A percentile compares a stretch with the other conserved stretches of the same genome.
phyloP scores from a whole-genome alignment of 1,140 invertebrate genomes.

The Drosophila nigrodunni region DNA sequence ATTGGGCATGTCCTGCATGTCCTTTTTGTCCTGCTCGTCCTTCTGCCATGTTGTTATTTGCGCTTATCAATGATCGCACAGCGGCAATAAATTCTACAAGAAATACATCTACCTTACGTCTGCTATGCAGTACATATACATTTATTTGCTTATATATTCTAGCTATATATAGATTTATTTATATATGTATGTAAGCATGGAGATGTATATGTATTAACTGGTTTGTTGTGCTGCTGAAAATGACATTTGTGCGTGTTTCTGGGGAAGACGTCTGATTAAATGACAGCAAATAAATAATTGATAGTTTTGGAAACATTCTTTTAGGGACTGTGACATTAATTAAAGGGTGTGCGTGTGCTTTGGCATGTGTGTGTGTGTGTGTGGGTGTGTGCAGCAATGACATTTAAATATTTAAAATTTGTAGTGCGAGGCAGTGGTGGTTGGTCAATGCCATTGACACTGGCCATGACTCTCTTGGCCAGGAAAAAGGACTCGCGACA shows the following conservation, averaged over 20 bases:
- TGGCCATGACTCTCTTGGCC: conserved; percentile 18
- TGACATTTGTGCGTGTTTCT: conserved; percentile 73
- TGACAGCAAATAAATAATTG: conserved; percentile 75
- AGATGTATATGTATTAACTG: neutral
- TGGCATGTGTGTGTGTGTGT: neutral
- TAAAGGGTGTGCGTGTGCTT: conserved; percentile 31
- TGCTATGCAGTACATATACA: neutral
- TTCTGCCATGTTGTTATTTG: conserved; percentile 12
- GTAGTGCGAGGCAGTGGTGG: conserved; percentile 30
- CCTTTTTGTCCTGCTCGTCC: conserved; percentile 10
- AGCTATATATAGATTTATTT: conserved; percentile 2
- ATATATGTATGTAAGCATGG: neutral
- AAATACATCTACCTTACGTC: conserved; percentile 2
- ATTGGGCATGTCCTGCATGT: conserved; percentile 17
- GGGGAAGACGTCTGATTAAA: conserved; percentile 61
- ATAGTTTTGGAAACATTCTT: conserved; percentile 48
- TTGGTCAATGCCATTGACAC: conserved; percentile 37
- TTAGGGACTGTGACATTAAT: conserved; percentile 42
- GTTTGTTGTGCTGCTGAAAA: conserved; percentile 40
- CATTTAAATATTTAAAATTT: conserved; percentile 77
- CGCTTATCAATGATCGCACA: conserved; percentile 45
- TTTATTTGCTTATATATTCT: conserved; percentile 1
- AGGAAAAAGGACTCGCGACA: conserved; percentile 7
- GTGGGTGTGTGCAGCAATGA: conserved; percentile 49
- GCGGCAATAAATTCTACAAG: conserved; percentile 44